Conservation (phyloP, 2,888 invertebrate genomes). For the Sarcophaga subvicina region DNA sequence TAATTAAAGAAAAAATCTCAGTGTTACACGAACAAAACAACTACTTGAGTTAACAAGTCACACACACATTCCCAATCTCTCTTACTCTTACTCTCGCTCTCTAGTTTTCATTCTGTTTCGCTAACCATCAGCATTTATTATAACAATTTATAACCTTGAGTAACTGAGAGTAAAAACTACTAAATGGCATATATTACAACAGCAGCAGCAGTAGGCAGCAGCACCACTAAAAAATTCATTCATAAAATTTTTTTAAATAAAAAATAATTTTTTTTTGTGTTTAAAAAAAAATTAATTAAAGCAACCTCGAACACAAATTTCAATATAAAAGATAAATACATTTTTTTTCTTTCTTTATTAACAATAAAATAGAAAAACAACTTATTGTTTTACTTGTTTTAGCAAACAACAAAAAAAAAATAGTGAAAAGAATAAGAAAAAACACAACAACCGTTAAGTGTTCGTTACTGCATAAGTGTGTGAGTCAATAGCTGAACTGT, state of each 20-base stretch:
- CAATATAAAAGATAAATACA: background rate
- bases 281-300: background rate
- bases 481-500: background rate
- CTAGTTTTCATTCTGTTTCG: background rate
- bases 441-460: slow-evolving; percentile 29
- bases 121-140: background rate
- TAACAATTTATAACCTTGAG: slow-evolving; percentile 56
- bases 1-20: too few species aligned
- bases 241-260: slow-evolving; percentile 46
- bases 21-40: background rate
- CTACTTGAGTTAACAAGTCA: background rate
- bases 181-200: slow-evolving; percentile 15
- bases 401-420: background rate
- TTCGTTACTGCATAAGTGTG: background rate
- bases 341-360: too few species aligned
- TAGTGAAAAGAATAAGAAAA: background rate
- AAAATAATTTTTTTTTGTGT: background rate
- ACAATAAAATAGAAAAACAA: background rate
- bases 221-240: slow-evolving; percentile 55
- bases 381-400: background rate
- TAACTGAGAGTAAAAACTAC: slow-evolving; percentile 26
- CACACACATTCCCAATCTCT: too few species aligned
- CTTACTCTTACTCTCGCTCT: background rate
- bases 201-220: slow-evolving; percentile 6
- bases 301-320: background rate